Evolutionary conservation across 2,797 vertebrate genomes (phyloP).

Genomic region (Onychomys arenicola): DNA sequence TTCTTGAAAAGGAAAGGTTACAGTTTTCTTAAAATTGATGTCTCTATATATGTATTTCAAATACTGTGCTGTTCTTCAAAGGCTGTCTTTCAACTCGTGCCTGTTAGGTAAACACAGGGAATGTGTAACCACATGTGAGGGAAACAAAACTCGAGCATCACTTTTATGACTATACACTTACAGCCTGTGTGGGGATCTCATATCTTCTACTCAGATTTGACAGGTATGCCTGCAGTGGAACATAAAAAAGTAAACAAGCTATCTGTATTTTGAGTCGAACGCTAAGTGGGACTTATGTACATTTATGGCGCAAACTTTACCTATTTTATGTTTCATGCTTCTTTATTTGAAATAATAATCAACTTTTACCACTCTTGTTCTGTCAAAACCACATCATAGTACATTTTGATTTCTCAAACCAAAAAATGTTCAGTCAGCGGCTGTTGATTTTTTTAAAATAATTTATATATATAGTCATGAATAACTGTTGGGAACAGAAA

Average conservation of each 20-base stretch:
- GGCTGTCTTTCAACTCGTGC: constrained; percentile 6
- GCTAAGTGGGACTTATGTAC: background rate
- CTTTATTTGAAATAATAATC: constrained; percentile 60
- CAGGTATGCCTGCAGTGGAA: constrained; percentile 3
- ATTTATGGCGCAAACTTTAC: constrained; percentile 18
- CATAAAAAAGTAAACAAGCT: constrained; percentile 56
- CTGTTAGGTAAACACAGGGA: constrained; percentile 14
- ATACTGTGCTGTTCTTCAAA: background rate
- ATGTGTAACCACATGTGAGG: background rate
- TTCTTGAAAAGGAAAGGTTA: constrained; percentile 17
- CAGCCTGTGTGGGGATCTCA: background rate
- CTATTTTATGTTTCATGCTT: constrained; percentile 4
- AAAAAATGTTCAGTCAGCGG: background rate
- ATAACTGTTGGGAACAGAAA: background rate
- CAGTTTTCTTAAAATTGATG: background rate
- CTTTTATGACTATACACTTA: constrained; percentile 13
- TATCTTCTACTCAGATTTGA: constrained; percentile 45
- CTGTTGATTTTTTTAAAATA: background rate
- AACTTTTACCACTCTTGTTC: constrained; percentile 43
- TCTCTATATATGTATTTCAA: constrained; percentile 24
- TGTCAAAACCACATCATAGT: constrained; percentile 47
- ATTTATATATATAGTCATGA: background rate
- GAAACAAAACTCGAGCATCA: background rate
- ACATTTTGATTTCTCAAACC: constrained; percentile 32
- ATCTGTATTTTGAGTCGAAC: background rate